Evolutionary conservation across 2,888 invertebrate genomes (phyloP), one percentile per base, ranked within the genome.

Genomic region (Coelinius sp.): DNA sequence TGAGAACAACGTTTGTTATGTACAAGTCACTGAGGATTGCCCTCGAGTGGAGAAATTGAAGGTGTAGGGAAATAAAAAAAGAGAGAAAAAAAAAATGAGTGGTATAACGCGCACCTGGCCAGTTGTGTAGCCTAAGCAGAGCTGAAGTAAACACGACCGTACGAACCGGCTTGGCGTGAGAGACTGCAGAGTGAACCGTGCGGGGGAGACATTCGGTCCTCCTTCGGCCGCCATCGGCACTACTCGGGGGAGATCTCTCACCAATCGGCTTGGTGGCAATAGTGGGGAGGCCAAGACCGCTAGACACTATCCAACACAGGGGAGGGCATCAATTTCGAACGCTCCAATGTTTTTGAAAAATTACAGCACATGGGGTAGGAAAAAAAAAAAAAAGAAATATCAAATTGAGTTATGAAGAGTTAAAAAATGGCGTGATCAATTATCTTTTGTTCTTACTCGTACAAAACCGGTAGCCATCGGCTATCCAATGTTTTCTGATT

Each of bases 81-180:
- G 12, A 35, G 38, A 49, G n/a, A n/a, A 24, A 38, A n/a, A 38
- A 67, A 27, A 22, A 41, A 17, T 25, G 8, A 38, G 17, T 65
- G 41, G 22, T 41, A 7, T 41, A 64, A 75, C 76, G 71, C 75
- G 71, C 71, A 62, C 71, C 65, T 59, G 24, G 41, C 56, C 66
- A 46, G 52, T 67, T 68, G 31, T 68, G 31, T 27, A 20, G 20
- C 5, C 24, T 38, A 25, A 67, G 14, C 17, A 62, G 46, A 17
- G 46, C 31, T 25, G 22, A 52, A n/a, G 44, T 56, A 59, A 52
- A 56, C 74, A 52, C 73, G 64, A 68, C 74, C 75, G 46, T 41
- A 75, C 77, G 68, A 73, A 67, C 75, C 77, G 75, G 74, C 75
- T 75, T 74, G 73, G 70, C 73, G 72, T 73, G 68, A 69, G 64